Evolutionary conservation across 64 coral and sea anemone species (phyloP), one percentile per base, ranked within the genome.

Genomic region (Montipora capricornis): DNA sequence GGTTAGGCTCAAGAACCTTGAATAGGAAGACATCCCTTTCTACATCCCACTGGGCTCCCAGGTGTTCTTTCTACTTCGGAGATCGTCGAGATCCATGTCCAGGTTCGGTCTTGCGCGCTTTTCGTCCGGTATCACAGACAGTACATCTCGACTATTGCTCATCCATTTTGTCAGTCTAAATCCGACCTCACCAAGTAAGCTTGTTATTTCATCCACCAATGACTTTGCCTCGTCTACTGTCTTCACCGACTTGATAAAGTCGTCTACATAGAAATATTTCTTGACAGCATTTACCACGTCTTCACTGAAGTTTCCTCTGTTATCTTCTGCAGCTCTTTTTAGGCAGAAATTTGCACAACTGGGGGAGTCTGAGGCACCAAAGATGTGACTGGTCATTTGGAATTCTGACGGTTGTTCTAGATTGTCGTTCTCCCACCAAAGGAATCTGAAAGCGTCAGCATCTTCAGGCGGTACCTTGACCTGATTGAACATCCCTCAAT

Each of bases 401-500:
- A 89, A 95, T 22, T 95, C 73, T 83, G 15, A 49, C 51, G 68
- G 86, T 20, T 17, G 3, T 49, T 85, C 50, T 20, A 92, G 87
- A 50, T 95, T 55, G 26, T 19, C 82, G 17, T 86, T 6, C 6
- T 90, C 47, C 93, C 96, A 98, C 96, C 90, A 95, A 58, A 93
- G 48, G 12, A 89, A 98, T 11, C 92, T 51, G 8, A 98, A 68
- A 2, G 89, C 74, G 73, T 98, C 90, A 20, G 73, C 24, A 75
- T 98, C 93, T 15, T 95, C 47, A 6, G 73, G 71, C 22, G 66
- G 79, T 2, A 90, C 93, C 6, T 77, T 89, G 1, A 95, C 93
- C 76, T 98, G 96, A 3, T 87, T 17, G 52, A 93, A 93, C 93
- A 94, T 97, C 47, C 89, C 17, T 97, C 82, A 74, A 94, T 76